A percentile compares a stretch with the other conserved stretches of the same genome.
Evolutionary conservation across 2,797 vertebrate species (phyloP).

Genomic region (Leptodactylus fallax): DNA sequence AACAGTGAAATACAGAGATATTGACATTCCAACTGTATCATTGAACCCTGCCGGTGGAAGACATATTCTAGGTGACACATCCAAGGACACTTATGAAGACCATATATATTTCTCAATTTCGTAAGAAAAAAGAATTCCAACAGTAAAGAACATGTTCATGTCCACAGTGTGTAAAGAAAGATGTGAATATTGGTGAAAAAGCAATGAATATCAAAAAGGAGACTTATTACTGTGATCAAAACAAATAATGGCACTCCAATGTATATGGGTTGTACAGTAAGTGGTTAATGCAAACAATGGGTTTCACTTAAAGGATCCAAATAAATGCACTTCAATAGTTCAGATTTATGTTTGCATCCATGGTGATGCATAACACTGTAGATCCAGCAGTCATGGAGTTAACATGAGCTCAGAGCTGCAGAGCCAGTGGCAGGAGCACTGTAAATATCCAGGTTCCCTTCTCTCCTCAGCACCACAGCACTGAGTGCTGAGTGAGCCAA

Average conservation of each 20-base stretch:
- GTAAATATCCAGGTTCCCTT: constrained; percentile 67
- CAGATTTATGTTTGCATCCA: background rate
- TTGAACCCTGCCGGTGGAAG: background rate
- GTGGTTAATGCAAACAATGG: background rate
- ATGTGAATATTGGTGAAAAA: background rate
- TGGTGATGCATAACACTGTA: background rate
- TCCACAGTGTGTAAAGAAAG: background rate
- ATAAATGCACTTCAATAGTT: background rate
- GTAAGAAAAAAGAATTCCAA: background rate
- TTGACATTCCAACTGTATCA: background rate
- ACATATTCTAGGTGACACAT: background rate
- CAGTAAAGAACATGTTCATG: background rate
- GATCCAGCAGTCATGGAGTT: constrained; percentile 59
- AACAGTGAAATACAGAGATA: background rate
- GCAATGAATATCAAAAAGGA: too few relatives aligned
- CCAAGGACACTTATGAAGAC: background rate
- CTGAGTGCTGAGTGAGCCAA: constrained; percentile 75
- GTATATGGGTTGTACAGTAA: background rate
- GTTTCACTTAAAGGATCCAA: background rate
- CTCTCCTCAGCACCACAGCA: constrained; percentile 69
- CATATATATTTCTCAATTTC: background rate
- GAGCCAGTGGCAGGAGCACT: constrained; percentile 60
- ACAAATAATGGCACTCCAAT: background rate
- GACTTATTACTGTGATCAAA: background rate
- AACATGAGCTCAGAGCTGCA: constrained; percentile 68